phyloP scores from a whole-genome alignment of 1,140 invertebrate genomes.

The Megalonaias nervosa region DNA sequence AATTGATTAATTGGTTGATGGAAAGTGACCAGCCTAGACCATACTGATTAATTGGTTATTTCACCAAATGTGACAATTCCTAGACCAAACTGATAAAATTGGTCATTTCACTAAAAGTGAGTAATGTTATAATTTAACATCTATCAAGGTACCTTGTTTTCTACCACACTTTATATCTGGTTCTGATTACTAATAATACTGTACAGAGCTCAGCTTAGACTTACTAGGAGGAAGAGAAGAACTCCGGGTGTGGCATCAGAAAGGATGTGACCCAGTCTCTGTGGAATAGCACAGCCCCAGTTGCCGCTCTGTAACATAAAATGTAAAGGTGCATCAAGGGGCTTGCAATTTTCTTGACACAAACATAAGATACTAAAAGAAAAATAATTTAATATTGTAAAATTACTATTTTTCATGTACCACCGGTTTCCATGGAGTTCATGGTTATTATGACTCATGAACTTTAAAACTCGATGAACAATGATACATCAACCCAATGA shows the following conservation, averaged over 20 bases:
- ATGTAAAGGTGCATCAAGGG: not conserved
- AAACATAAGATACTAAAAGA: not conserved
- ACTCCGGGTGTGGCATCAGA: slow-evolving; percentile 60
- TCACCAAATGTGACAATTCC: too few species aligned
- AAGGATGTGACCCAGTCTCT: slow-evolving; percentile 54
- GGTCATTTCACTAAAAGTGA: too few species aligned
- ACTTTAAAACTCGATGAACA: too few species aligned
- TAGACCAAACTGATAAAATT: not conserved
- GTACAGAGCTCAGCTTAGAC: slow-evolving; percentile 4
- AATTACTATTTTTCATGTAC: not conserved
- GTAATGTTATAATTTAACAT: not conserved
- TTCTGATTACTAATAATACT: not conserved
- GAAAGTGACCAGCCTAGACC: too few species aligned
- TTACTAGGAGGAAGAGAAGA: slow-evolving; percentile 53
- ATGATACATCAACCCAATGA: too few species aligned
- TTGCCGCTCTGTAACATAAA: slow-evolving; percentile 46
- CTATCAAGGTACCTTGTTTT: not conserved
- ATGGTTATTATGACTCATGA: not conserved
- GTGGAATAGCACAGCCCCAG: slow-evolving; percentile 58
- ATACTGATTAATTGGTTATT: too few species aligned
- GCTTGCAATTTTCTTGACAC: not conserved
- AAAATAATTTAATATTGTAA: not conserved
- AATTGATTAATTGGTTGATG: too few species aligned
- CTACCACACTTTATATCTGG: not conserved
- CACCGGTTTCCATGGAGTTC: not conserved